Base-by-base conservation (phyloP, 1,140 invertebrate genomes). In the Apis dorsata region DNA sequence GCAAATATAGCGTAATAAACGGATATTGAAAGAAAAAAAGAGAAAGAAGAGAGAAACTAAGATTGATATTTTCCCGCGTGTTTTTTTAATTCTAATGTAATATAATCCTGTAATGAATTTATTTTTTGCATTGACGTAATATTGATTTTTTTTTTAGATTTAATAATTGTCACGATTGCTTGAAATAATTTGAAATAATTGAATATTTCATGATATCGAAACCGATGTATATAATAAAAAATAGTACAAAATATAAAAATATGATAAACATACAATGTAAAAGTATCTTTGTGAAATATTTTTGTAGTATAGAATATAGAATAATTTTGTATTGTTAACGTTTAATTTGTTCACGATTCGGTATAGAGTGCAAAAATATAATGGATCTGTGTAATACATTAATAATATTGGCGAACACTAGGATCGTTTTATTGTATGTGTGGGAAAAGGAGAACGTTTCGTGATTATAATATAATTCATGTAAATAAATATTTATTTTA, bases 361-460 rank as follows among this genome's bases (percentile, higher is more conserved):
- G 34, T 57, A 19, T 1, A 10, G 34, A 28, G 51, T 15, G 17
- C 12, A n/a, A 21, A 34, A 70, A 62, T 28, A 49, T 59, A 49
- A 44, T 13, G 10, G 9, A 13, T n/a, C 19, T 24, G 53, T 5
- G n/a, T 62, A 51, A 70, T 70, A 62, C 53, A 55, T 79, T 79
- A 79, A 62, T 51, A 44, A 68, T 55, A 10, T 34, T 17, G 49
- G 24, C n/a, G 63, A 62, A 79, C 78, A 53, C 17, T 55, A n/a
- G 66, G 60, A 78, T 53, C 77, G 2, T 55, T 70, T 79, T 79
- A 70, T 79, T 79, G 60, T 17, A 44, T n/a, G 44, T 28, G 66
- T n/a, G 69, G 5, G 34, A 44, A 4, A 44, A 44, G 34, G 5
- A 72, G 21, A 79, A 9, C 57, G 59, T 72, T 79, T 53, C 59